Evolutionary conservation across 2,888 invertebrate genomes (phyloP).

Genomic region (Cylloceria caligata): DNA sequence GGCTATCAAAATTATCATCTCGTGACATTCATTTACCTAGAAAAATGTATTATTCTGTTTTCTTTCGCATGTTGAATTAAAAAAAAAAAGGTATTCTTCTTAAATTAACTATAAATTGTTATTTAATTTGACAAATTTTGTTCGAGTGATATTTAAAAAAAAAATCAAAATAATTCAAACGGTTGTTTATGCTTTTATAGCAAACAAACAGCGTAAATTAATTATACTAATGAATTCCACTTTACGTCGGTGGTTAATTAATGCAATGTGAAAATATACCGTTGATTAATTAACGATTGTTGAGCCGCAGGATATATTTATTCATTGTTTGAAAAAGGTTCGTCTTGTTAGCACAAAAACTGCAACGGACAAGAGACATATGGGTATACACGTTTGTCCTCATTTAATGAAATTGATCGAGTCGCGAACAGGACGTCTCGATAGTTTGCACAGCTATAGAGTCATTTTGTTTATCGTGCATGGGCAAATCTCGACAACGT

Average conservation of each 20-base stretch:
- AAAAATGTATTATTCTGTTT: neutral
- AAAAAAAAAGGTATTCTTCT: neutral
- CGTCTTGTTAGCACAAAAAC: neutral
- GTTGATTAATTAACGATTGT: constrained; percentile 21
- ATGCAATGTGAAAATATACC: constrained; percentile 29
- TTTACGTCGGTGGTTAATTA: neutral
- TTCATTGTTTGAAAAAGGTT: neutral
- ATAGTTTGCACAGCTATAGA: neutral
- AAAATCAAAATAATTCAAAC: too few species aligned
- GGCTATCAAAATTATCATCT: neutral
- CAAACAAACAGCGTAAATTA: constrained; percentile 7
- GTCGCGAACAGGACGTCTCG: constrained; percentile 1
- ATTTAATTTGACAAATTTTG: neutral
- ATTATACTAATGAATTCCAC: constrained; percentile 22
- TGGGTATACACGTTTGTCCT: constrained; percentile 1
- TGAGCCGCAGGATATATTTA: neutral
- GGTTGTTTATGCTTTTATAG: too few species aligned
- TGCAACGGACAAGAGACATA: neutral
- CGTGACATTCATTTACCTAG: neutral
- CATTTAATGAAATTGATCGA: neutral
- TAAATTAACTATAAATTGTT: neutral
- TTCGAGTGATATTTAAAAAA: too few species aligned
- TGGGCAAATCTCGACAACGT: constrained; percentile 7
- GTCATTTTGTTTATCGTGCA: constrained; percentile 21
- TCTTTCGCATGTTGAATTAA: neutral